phyloP scores from a whole-genome alignment of 2,113 vertebrate genomes.

The Ictidomys tridecemlineatus region DNA sequence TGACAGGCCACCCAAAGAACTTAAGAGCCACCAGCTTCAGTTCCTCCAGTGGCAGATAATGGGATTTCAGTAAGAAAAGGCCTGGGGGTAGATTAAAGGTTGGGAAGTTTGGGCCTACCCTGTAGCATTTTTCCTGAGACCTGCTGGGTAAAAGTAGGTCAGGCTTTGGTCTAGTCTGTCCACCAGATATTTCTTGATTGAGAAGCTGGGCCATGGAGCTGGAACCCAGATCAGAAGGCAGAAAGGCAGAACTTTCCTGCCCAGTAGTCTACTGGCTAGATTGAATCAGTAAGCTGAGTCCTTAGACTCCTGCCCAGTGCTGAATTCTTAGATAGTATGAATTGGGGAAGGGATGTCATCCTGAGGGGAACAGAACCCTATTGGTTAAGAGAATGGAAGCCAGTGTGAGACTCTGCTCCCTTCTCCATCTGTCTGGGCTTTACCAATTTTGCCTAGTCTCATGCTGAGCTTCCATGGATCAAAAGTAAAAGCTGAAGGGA shows the following conservation, averaged over 20 bases:
- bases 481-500: neutral
- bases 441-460: neutral
- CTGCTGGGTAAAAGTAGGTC: neutral
- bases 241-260: neutral
- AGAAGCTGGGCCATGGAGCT: neutral
- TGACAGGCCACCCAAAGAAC: neutral
- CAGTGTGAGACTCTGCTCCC: neutral
- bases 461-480: neutral
- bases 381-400: neutral
- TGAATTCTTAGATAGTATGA: neutral
- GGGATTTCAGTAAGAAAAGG: neutral
- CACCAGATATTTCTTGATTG: neutral
- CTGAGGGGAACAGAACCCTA: neutral
- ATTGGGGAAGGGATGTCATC: rapidly evolving
- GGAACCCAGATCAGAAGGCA: neutral
- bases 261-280: neutral
- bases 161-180: neutral
- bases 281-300: neutral
- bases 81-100: neutral
- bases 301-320: neutral
- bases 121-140: neutral
- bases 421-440: neutral
- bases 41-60: neutral
- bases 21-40: neutral
- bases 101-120: neutral